Evolutionary conservation across 2,797 vertebrate species (phyloP).

Genomic region (Myiotriccus ornatus): DNA sequence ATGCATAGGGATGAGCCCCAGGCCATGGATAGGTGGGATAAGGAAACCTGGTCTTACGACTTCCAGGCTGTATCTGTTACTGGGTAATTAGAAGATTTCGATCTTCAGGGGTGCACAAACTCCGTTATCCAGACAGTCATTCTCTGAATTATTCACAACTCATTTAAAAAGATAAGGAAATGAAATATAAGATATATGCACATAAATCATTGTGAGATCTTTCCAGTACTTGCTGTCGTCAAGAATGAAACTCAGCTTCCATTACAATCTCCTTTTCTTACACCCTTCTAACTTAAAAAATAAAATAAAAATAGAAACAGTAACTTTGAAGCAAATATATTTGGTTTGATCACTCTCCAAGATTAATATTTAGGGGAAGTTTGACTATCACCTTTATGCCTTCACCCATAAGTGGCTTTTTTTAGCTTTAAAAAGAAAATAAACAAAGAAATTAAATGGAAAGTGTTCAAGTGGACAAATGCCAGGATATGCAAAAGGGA

Average conservation of each 20-base stretch:
- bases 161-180: slow-evolving; percentile 18
- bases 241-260: neutral
- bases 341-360: neutral
- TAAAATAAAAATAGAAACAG: neutral
- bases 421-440: neutral
- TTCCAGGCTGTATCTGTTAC: neutral
- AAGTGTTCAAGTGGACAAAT: neutral
- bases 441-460: neutral
- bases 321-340: neutral
- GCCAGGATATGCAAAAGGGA: neutral
- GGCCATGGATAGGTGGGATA: neutral
- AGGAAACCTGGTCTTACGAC: neutral
- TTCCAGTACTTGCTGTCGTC: neutral
- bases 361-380: neutral
- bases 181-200: neutral
- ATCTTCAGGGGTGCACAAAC: neutral
- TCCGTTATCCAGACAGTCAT: neutral
- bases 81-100: neutral
- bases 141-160: slow-evolving; percentile 23
- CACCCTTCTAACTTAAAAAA: neutral
- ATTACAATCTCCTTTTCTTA: neutral
- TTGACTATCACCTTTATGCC: neutral
- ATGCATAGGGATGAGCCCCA: neutral
- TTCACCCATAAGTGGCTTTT: neutral
- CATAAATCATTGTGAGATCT: slow-evolving; percentile 6